These are phyloP conservation scores for Hirtodrosophila cameraria DNA, from an alignment of 2,888 invertebrate genomes.

Conservation along the genomic window DNA sequence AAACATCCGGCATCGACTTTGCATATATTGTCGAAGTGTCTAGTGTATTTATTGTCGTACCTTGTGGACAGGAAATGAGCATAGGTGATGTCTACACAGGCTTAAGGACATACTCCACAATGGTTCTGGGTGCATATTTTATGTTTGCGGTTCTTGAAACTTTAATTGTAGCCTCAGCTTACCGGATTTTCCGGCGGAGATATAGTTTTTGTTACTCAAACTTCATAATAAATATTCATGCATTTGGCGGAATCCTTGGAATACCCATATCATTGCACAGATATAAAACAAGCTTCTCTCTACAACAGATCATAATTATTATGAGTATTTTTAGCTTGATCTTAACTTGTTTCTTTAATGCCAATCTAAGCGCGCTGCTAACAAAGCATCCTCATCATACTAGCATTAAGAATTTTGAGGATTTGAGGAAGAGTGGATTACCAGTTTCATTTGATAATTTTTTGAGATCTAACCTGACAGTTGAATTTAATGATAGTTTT, in stretches of 20 bases:
- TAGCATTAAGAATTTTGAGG: constrained; percentile 20
- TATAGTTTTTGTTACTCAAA: neutral
- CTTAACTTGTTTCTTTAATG: constrained; percentile 35
- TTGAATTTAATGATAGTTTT: neutral
- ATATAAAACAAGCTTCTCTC: constrained; percentile 12
- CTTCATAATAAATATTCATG: constrained; percentile 28
- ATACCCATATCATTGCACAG: constrained; percentile 10
- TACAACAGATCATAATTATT: constrained; percentile 36
- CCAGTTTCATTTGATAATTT: neutral
- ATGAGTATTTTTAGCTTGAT: constrained; percentile 44
- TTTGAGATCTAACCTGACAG: too few relatives aligned
- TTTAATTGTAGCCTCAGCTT: neutral
- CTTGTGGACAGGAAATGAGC: constrained; percentile 28
- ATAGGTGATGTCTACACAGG: constrained; percentile 22
- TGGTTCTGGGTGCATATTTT: constrained; percentile 29
- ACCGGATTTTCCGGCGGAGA: neutral
- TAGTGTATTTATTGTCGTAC: constrained; percentile 19
- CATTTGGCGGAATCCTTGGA: constrained; percentile 39
- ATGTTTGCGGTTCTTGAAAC: constrained; percentile 28
- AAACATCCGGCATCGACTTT: neutral
- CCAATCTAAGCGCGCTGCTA: constrained; percentile 42
- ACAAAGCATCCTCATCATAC: constrained; percentile 11
- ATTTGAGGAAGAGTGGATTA: constrained; percentile 23
- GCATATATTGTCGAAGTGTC: neutral
- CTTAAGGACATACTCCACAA: constrained; percentile 4